Conservation (phyloP, 2,888 invertebrate species). For the Autographa pulchrina region DNA sequence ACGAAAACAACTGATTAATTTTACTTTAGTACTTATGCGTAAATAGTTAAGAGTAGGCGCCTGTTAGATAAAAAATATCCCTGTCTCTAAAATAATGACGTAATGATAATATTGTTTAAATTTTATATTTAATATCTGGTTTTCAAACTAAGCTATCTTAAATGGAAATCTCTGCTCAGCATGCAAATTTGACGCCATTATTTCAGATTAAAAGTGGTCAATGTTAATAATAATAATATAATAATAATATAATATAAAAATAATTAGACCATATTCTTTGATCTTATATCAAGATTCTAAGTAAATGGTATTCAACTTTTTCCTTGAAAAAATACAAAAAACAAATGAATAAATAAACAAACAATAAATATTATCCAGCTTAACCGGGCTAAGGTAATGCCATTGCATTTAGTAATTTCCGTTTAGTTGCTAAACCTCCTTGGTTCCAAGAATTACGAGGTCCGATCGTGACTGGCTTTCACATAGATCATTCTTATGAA, state of each 20-base stretch:
- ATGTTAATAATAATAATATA: slow-evolving; percentile 43
- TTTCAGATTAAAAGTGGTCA: slow-evolving; percentile 44
- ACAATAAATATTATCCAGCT: background rate
- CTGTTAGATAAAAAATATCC: background rate
- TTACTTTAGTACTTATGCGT: too few species aligned
- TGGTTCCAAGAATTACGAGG: slow-evolving; percentile 4
- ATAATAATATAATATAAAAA: too few species aligned
- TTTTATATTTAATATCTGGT: slow-evolving; percentile 43
- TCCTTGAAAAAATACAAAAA: background rate
- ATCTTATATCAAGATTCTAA: too few species aligned
- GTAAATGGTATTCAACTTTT: background rate
- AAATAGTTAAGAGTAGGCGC: too few species aligned
- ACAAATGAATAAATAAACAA: background rate
- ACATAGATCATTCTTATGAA: slow-evolving; percentile 7
- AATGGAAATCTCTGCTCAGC: slow-evolving; percentile 56
- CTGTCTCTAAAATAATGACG: background rate
- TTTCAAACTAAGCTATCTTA: slow-evolving; percentile 54
- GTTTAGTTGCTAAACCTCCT: background rate
- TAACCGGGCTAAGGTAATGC: background rate
- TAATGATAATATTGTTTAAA: slow-evolving; percentile 21
- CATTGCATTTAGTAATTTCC: slow-evolving; percentile 5
- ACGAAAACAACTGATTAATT: background rate
- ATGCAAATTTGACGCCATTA: slow-evolving; percentile 51
- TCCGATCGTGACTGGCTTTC: background rate
- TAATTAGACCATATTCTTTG: too few species aligned